phyloP scores from a whole-genome alignment of 2,888 invertebrate species.

The Caenorhabditis sp. region DNA sequence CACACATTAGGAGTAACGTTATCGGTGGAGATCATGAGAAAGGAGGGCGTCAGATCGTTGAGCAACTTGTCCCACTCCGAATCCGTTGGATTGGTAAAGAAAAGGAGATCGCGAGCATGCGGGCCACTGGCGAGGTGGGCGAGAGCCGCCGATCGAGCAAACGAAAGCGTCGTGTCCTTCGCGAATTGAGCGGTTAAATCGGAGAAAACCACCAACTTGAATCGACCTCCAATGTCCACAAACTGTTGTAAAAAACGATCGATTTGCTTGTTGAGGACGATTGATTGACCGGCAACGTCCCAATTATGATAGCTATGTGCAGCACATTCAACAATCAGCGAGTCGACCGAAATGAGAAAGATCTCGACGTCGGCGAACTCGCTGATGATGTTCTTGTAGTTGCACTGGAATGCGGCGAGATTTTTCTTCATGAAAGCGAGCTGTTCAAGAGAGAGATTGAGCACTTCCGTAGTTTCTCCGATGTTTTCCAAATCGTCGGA shows the following conservation, averaged over 20 bases:
- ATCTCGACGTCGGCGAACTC: constrained; percentile 79
- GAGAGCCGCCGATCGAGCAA: constrained; percentile 69
- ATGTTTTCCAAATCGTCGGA: constrained; percentile 60
- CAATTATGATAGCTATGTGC: constrained; percentile 78
- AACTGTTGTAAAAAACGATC: constrained; percentile 73
- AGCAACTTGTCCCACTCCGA: constrained; percentile 72
- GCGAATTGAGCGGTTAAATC: constrained; percentile 73
- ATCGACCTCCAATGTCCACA: constrained; percentile 73
- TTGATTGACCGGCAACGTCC: constrained; percentile 76
- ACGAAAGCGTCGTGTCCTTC: constrained; percentile 72
- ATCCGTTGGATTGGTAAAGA: constrained; percentile 73
- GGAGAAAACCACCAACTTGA: constrained; percentile 76
- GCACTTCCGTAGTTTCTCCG: constrained; percentile 56
- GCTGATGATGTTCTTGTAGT: constrained; percentile 73
- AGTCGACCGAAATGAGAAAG: constrained; percentile 76
- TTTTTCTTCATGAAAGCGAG: constrained; percentile 62
- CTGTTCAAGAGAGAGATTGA: constrained; percentile 64
- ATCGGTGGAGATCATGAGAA: constrained; percentile 76
- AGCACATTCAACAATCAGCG: constrained; percentile 74
- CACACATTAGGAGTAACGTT: constrained; percentile 69
- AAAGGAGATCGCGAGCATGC: constrained; percentile 62
- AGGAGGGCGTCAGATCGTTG: constrained; percentile 76
- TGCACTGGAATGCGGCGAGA: constrained; percentile 66
- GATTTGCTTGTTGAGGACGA: constrained; percentile 74
- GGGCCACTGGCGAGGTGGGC: constrained; percentile 63